Conservation (phyloP, 2,113 vertebrate genomes). For the Saguinus imperator region DNA sequence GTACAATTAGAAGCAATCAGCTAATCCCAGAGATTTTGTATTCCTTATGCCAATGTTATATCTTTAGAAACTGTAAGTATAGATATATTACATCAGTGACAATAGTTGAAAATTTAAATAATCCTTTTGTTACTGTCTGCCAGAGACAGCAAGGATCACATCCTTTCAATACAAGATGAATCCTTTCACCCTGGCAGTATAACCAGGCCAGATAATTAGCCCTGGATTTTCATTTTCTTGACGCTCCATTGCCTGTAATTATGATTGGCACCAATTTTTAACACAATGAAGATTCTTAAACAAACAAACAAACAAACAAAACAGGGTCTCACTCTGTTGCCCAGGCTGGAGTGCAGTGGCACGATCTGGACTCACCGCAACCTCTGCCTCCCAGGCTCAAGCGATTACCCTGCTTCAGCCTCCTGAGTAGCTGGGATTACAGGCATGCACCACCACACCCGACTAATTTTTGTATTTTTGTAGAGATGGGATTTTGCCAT, state of each 20-base stretch:
- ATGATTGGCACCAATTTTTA: background rate
- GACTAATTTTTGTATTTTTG: too few species aligned
- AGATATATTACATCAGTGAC: background rate
- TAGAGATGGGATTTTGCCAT: too few species aligned
- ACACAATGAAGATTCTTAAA: background rate
- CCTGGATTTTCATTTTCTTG: background rate
- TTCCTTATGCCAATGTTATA: background rate
- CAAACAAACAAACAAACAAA: too few species aligned
- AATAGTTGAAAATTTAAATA: background rate
- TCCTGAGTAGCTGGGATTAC: too few species aligned
- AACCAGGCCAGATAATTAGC: background rate
- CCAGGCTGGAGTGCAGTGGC: too few species aligned
- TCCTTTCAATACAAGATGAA: background rate
- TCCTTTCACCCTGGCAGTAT: background rate
- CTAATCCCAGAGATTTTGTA: background rate
- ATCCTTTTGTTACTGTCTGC: background rate
- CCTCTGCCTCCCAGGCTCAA: too few species aligned
- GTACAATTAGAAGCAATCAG: background rate
- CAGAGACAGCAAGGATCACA: background rate
- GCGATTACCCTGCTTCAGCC: too few species aligned
- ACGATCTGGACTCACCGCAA: too few species aligned
- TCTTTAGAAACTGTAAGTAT: background rate
- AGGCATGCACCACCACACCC: too few species aligned
- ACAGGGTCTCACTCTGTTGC: too few species aligned
- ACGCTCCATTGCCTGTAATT: background rate